These are phyloP conservation scores for Elanoides forficatus DNA, from an alignment of 2,113 vertebrate species.

Conservation along the genomic window DNA sequence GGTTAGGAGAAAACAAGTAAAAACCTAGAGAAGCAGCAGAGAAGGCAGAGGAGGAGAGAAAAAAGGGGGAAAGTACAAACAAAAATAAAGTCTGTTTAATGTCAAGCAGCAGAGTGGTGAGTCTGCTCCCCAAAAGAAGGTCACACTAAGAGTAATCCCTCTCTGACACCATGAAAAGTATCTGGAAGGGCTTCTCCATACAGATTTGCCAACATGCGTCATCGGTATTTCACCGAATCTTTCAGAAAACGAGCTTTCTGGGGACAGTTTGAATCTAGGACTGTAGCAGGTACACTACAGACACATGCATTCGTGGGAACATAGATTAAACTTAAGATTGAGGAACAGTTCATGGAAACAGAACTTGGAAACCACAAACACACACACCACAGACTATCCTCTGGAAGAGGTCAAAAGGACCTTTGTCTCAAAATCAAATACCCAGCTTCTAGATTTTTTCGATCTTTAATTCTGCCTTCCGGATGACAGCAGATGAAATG, in stretches of 20 bases:
- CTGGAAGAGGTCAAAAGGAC: neutral
- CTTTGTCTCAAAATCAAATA: neutral
- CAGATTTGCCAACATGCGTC: neutral
- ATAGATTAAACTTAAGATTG: neutral
- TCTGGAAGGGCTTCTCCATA: neutral
- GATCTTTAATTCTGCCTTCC: neutral
- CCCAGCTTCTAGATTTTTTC: neutral
- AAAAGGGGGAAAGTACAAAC: neutral
- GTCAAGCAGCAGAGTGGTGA: neutral
- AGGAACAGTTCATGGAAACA: neutral
- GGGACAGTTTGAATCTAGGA: neutral
- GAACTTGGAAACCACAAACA: neutral
- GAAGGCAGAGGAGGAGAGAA: neutral
- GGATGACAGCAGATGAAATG: neutral
- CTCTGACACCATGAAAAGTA: neutral
- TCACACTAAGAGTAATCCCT: neutral
- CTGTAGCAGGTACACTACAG: neutral
- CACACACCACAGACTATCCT: neutral
- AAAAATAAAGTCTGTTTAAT: neutral
- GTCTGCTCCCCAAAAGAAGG: neutral
- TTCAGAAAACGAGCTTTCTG: neutral
- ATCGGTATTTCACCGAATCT: neutral
- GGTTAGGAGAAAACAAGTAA: constrained; percentile 93
- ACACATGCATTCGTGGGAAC: neutral
- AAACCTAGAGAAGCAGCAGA: constrained; percentile 78